Evolutionary conservation across 2,113 vertebrate species (phyloP).

Genomic region (Stercorarius parasiticus): DNA sequence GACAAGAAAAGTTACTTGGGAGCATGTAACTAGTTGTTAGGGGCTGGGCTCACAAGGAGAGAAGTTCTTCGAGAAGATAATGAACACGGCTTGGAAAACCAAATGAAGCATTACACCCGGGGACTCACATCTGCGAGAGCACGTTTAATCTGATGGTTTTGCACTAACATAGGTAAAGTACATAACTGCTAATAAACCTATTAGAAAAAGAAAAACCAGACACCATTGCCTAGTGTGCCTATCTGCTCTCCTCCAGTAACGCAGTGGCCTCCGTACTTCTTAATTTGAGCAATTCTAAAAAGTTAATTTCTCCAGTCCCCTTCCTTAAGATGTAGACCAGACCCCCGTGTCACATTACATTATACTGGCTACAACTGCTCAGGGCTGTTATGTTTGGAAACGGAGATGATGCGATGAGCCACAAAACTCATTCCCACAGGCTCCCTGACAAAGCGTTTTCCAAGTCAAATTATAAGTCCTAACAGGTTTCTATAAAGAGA

Average conservation of each 20-base stretch:
- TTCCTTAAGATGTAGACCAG: not conserved
- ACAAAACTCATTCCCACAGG: conserved; percentile 20
- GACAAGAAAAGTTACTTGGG: not conserved
- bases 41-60: not conserved
- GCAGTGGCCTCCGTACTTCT: not conserved
- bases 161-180: not conserved
- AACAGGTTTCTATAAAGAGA: conserved; percentile 9
- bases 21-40: not conserved
- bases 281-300: not conserved
- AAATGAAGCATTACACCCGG: not conserved
- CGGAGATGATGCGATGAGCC: not conserved
- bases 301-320: conserved; percentile 3
- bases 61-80: not conserved
- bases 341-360: not conserved
- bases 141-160: not conserved
- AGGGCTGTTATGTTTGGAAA: conserved; percentile 8
- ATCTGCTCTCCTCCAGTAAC: not conserved
- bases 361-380: not conserved
- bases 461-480: conserved; percentile 37
- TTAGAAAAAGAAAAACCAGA: not conserved
- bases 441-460: not conserved
- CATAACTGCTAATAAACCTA: not conserved
- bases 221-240: not conserved
- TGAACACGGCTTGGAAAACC: not conserved
- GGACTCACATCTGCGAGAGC: not conserved